Evolutionary conservation across 2,113 vertebrate species (phyloP).

Genomic region (Sceloporus undulatus): DNA sequence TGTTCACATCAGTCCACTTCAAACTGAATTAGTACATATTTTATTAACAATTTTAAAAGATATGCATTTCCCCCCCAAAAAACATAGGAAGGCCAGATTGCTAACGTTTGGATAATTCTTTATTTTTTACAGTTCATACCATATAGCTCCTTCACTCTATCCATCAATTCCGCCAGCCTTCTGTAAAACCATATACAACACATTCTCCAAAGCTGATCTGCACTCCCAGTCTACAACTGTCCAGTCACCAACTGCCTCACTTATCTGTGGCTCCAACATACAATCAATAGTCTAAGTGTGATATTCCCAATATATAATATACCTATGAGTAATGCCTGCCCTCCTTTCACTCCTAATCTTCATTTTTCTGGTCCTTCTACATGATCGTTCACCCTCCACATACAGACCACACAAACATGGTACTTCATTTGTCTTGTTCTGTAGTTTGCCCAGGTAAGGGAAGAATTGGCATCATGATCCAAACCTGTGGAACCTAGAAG

Average conservation of each 20-base stretch:
- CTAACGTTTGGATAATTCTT: background rate
- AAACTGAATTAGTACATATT: background rate
- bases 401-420: background rate
- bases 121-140: background rate
- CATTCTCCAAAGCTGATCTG: background rate
- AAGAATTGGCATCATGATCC: background rate
- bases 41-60: background rate
- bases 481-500: conserved; percentile 12
- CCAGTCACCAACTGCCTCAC: background rate
- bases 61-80: background rate
- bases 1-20: background rate
- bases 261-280: background rate
- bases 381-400: background rate
- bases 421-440: background rate
- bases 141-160: background rate
- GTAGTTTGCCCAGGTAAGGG: background rate
- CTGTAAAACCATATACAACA: background rate
- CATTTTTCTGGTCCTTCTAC: background rate
- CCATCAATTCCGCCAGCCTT: background rate
- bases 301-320: no score
- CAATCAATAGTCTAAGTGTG: background rate
- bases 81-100: background rate
- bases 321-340: background rate
- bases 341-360: background rate
- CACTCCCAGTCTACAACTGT: background rate